Evolutionary conservation across 2,113 vertebrate species (phyloP), one percentile per base, ranked within the genome.

Genomic region (Grammomys surdaster): DNA sequence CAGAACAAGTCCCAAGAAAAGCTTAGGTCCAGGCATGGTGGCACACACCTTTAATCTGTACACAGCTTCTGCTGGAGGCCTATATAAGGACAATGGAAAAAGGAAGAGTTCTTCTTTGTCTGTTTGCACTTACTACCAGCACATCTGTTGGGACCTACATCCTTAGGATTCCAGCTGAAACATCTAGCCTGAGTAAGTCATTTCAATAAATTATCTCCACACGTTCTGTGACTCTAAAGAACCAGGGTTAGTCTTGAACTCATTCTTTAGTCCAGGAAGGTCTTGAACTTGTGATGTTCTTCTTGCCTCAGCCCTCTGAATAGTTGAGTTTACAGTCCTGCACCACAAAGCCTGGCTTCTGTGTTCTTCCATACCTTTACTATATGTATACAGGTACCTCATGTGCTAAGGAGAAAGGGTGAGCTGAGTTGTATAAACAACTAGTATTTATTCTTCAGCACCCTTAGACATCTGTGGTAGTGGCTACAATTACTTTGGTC

Each of bases 401-500:
- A 69, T 36, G 0, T 86, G 46, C 78, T 82, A 69, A 65, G 43
- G 46, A 24, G 31, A 92, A 24, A 81, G 40, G 54, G 40, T 69
- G 51, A 69, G 58, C 76, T 65, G 0, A 40, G 22, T 90, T 82
- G 11, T 80, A 7, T 78, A 46, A 77, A n/a, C 81, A 91, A 51
- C 63, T 46, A 0, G 89, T 91, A 91, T 78, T 88, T 33, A 90
- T 93, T 88, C 51, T 0, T 77, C 90, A 84, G 43, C 77, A 78
- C 80, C 75, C n/a, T 31, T 87, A 7, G 43, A 76, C 63, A 81
- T 92, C 95, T 96, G 43, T 96, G 58, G 91, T 65, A 43, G 65
- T 95, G 60, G 85, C 48, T 88, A n/a, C 4, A 65, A 22, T 91
- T 78, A 54, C 65, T 75, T 94, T 56, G 33, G 26, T 84, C 95